phyloP scores from a whole-genome alignment of 2,797 vertebrate genomes.

The Poecilia picta region DNA sequence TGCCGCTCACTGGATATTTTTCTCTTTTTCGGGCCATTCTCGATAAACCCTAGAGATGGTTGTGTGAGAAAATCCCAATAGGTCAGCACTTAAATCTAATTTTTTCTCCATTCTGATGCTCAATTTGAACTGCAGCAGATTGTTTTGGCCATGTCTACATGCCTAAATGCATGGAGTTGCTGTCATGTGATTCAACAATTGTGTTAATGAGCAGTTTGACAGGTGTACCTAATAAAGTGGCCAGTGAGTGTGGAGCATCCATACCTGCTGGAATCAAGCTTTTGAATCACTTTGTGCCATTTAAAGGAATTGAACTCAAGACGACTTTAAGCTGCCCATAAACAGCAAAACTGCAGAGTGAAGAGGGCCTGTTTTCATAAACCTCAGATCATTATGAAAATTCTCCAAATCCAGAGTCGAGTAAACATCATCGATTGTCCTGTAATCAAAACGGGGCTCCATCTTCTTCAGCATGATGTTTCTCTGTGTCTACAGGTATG shows the following conservation, averaged over 20 bases:
- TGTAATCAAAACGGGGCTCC: neutral
- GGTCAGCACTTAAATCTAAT: no score
- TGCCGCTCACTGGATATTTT: neutral
- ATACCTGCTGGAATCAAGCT: neutral
- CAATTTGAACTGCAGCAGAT: no score
- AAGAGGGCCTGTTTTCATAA: neutral
- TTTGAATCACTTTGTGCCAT: neutral
- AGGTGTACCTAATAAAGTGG: no score
- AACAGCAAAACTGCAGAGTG: neutral
- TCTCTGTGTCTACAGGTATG: neutral
- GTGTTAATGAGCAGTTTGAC: no score
- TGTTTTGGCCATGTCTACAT: no score
- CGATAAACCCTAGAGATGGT: no score
- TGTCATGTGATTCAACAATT: no score
- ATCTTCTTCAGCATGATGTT: neutral
- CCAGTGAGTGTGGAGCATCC: neutral
- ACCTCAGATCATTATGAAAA: neutral
- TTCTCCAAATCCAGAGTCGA: neutral
- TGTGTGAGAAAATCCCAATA: no score
- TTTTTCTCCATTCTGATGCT: no score
- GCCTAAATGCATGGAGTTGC: no score
- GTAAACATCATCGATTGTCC: neutral
- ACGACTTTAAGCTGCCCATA: neutral
- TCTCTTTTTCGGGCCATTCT: no score
- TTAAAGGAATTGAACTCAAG: neutral